These are phyloP conservation scores for Lucinisca nassula DNA, from an alignment of 2,888 invertebrate species.

Conservation along the genomic window DNA sequence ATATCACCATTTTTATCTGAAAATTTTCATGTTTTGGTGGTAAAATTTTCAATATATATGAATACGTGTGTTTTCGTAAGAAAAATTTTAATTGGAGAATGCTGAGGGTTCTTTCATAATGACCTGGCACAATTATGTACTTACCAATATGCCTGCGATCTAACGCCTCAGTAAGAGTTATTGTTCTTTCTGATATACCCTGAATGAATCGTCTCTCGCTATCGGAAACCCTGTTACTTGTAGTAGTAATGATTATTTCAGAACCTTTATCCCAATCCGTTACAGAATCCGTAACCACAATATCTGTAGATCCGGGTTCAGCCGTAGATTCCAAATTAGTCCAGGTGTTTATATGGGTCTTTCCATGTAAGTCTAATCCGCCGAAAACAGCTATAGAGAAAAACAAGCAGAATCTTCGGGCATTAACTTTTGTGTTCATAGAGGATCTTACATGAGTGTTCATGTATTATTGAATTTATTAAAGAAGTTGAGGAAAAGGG, in stretches of 20 bases:
- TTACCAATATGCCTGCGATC: background rate
- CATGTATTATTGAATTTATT: no score
- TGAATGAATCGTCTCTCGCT: background rate
- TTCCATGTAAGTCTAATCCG: background rate
- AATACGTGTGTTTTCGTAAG: no score
- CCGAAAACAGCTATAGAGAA: background rate
- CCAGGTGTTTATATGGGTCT: background rate
- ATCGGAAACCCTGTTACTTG: background rate
- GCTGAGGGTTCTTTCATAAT: no score
- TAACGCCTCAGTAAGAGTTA: background rate
- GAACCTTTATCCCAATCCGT: background rate
- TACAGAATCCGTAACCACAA: background rate
- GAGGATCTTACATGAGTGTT: no score
- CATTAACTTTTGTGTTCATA: no score
- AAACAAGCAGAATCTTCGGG: no score
- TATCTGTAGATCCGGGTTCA: background rate
- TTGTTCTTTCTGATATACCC: background rate
- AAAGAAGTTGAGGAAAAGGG: no score
- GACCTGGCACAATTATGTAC: no score
- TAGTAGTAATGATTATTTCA: background rate
- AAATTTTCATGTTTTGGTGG: no score
- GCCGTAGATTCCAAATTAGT: background rate
- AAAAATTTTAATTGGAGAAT: no score
- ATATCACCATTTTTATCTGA: no score
- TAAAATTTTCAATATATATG: no score